A percentile compares a stretch with the other conserved stretches of the same genome.
These are phyloP conservation scores for Candidula unifasciata DNA, from an alignment of 2,888 invertebrate genomes.

Conservation along the genomic window DNA sequence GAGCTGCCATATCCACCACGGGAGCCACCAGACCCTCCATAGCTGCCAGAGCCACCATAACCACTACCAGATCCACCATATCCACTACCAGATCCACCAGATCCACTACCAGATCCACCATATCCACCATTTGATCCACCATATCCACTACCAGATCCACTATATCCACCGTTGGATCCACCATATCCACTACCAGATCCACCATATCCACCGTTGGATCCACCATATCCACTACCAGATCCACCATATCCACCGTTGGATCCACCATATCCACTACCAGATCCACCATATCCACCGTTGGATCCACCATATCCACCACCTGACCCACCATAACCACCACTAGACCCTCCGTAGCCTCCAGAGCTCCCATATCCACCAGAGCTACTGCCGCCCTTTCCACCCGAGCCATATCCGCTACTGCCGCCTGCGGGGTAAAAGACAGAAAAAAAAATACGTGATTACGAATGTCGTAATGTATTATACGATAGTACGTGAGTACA, in stretches of 20 bases:
- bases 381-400: not conserved
- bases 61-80: slow-evolving; percentile 2
- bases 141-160: not conserved
- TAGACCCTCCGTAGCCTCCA: slow-evolving; percentile 24
- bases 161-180: not conserved
- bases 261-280: not conserved
- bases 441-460: too few relatives aligned
- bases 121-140: not conserved
- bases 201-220: not conserved
- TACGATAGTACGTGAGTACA: too few relatives aligned
- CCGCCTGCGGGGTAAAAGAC: not conserved
- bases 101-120: not conserved
- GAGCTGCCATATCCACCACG: not conserved
- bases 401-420: not conserved
- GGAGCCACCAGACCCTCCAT: not conserved
- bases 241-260: not conserved
- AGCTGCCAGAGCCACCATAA: not conserved
- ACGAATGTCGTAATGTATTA: too few relatives aligned
- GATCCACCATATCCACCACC: not conserved
- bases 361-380: not conserved
- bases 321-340: not conserved
- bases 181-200: not conserved
- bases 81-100: slow-evolving; percentile 1
- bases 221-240: slow-evolving; percentile 15
- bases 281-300: not conserved